Conservation (phyloP, 2,888 invertebrate genomes). For the Papilio gigon region DNA sequence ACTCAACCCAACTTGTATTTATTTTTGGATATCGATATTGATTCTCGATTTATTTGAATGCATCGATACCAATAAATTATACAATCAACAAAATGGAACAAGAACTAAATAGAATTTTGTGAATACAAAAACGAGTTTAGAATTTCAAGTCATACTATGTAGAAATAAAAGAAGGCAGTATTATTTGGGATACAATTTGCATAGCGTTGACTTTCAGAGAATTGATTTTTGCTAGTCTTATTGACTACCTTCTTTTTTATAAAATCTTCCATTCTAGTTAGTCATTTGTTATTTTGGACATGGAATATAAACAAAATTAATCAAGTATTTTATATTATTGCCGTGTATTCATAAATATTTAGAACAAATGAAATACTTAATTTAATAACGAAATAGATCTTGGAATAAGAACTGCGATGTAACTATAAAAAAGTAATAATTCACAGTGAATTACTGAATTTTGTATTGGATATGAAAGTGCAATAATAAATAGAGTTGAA, state of each 20-base stretch:
- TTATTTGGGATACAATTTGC: background rate
- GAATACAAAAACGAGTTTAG: too few relatives aligned
- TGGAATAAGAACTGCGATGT: background rate
- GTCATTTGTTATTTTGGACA: background rate
- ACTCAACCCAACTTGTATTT: slow-evolving; percentile 48
- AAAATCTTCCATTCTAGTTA: too few relatives aligned
- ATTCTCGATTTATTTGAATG: slow-evolving; percentile 38
- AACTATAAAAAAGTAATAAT: too few relatives aligned
- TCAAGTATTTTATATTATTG: background rate
- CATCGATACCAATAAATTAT: background rate
- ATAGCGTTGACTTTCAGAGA: background rate
- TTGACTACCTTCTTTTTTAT: background rate
- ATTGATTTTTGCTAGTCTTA: background rate
- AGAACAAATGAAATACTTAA: background rate
- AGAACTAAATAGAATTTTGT: too few relatives aligned
- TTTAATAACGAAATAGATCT: background rate
- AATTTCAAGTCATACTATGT: slow-evolving; percentile 24
- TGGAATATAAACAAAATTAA: background rate
- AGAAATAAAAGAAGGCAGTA: slow-evolving; percentile 39
- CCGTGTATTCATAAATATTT: background rate
- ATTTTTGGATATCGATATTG: slow-evolving; percentile 44
- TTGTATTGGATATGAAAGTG: background rate
- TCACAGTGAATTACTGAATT: background rate
- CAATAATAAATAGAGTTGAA: background rate
- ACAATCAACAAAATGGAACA: background rate